These are phyloP conservation scores for Sinohyriopsis cumingii DNA, from an alignment of 2,888 invertebrate genomes.

Conservation along the genomic window DNA sequence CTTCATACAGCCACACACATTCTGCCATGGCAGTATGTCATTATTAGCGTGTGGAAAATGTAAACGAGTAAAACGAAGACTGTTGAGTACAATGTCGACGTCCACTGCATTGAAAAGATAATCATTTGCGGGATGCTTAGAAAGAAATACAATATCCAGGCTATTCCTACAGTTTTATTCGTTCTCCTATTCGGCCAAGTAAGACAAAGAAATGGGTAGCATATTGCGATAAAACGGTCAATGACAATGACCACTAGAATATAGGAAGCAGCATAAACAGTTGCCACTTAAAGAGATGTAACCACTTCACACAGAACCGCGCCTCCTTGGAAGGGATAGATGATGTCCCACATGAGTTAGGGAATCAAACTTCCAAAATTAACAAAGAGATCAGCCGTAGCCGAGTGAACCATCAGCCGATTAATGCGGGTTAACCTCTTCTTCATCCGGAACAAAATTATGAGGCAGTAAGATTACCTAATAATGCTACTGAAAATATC, in stretches of 20 bases:
- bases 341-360: conserved; percentile 63
- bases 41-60: conserved; percentile 43
- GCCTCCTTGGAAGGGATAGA: conserved; percentile 56
- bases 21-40: conserved; percentile 37
- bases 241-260: conserved; percentile 70
- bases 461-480: conserved; percentile 60
- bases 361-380: conserved; percentile 82
- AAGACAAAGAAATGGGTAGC: conserved; percentile 78
- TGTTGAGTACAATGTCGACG: conserved; percentile 66
- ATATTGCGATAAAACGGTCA: conserved; percentile 73
- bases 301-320: conserved; percentile 73
- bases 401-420: conserved; percentile 81
- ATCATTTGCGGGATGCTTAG: conserved; percentile 78
- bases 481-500: conserved; percentile 58
- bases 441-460: conserved; percentile 44
- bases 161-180: conserved; percentile 69
- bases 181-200: conserved; percentile 62
- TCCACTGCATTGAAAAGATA: conserved; percentile 64
- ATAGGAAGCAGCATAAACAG: conserved; percentile 68
- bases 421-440: conserved; percentile 80
- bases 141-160: conserved; percentile 73
- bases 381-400: conserved; percentile 81
- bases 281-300: conserved; percentile 77
- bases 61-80: conserved; percentile 69
- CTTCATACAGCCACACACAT: conserved; percentile 28